A percentile compares a stretch with the other conserved stretches of the same genome.
Evolutionary conservation across 2,888 invertebrate genomes (phyloP).

Genomic region (Mycalesis mineus): DNA sequence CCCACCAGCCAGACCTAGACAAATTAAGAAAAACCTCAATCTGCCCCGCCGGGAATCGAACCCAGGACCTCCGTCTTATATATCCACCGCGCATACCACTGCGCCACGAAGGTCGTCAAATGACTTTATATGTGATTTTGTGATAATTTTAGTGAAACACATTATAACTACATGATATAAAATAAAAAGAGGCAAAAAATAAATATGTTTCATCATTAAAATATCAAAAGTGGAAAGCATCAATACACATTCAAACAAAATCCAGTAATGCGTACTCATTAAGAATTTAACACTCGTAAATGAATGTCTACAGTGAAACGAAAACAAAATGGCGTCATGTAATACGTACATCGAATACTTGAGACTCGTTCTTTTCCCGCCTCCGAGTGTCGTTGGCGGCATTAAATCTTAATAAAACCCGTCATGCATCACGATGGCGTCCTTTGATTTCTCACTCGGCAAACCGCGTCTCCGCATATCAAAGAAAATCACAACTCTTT

Average conservation of each 20-base stretch:
- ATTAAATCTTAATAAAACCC: conserved; percentile 78
- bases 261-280: conserved; percentile 21
- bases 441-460: conserved; percentile 78
- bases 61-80: no score
- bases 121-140: no score
- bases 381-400: conserved; percentile 75
- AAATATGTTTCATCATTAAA: not conserved
- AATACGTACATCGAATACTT: conserved; percentile 70
- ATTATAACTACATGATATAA: no score
- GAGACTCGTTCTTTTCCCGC: conserved; percentile 76
- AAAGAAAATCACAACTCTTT: conserved; percentile 79
- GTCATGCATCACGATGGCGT: conserved; percentile 71
- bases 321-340: conserved; percentile 72
- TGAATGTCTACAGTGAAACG: conserved; percentile 52
- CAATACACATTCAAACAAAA: conserved; percentile 1
- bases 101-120: no score
- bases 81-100: no score
- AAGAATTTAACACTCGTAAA: conserved; percentile 26
- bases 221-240: not conserved
- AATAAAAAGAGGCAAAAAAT: not conserved
- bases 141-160: no score
- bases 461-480: conserved; percentile 74
- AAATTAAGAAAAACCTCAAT: no score
- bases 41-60: no score
- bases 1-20: no score